These are phyloP conservation scores for Octopus sinensis DNA, from an alignment of 1,140 invertebrate species.

Conservation along the genomic window DNA sequence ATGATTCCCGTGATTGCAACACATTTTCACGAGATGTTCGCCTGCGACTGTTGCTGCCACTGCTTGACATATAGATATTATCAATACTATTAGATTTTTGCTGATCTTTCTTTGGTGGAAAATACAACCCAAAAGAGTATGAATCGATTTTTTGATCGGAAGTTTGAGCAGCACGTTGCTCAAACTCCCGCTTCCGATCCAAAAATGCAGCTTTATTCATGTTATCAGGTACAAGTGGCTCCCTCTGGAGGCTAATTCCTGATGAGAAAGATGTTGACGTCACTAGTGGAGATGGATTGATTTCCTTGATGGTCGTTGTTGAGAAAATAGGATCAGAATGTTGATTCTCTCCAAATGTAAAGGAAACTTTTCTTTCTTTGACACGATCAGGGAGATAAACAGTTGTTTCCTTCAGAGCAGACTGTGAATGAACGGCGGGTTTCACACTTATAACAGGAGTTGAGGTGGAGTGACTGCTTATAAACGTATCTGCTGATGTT, in stretches of 20 bases:
- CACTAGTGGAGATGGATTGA: neutral
- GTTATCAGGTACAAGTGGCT: constrained; percentile 19
- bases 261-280: constrained; percentile 33
- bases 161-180: constrained; percentile 26
- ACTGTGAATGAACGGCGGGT: neutral
- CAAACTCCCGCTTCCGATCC: constrained; percentile 33
- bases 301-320: neutral
- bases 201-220: constrained; percentile 31
- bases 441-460: neutral
- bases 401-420: neutral
- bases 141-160: constrained; percentile 21
- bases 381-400: neutral
- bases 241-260: constrained; percentile 34
- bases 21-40: constrained; percentile 31
- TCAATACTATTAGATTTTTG: constrained; percentile 21
- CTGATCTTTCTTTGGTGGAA: constrained; percentile 32
- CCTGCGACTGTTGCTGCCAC: constrained; percentile 10
- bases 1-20: constrained; percentile 35
- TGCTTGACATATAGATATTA: constrained; percentile 17
- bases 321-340: neutral
- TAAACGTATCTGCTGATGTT: neutral
- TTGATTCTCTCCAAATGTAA: constrained; percentile 1
- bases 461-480: too few species aligned
- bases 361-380: constrained; percentile 8
- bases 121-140: constrained; percentile 40